These are phyloP conservation scores for Agrochola macilenta DNA, from an alignment of 2,888 invertebrate genomes.

Conservation along the genomic window DNA sequence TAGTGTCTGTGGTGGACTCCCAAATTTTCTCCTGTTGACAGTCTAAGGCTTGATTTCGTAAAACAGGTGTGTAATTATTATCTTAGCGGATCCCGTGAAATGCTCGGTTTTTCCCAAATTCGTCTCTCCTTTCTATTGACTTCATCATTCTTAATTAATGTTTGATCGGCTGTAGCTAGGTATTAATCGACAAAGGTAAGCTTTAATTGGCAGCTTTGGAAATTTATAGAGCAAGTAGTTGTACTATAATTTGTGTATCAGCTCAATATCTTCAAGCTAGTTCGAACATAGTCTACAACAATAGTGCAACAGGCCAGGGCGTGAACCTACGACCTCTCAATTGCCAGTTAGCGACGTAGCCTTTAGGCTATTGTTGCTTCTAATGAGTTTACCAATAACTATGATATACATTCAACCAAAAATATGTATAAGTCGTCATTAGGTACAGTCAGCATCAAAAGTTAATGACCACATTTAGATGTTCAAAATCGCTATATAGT, in stretches of 20 bases:
- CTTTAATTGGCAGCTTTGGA: background rate
- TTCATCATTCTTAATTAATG: background rate
- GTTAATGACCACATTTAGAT: too few species aligned
- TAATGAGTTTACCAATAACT: slow-evolving; percentile 8
- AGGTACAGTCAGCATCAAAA: too few species aligned
- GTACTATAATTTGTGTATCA: background rate
- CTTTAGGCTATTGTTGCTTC: slow-evolving; percentile 7
- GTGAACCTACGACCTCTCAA: slow-evolving; percentile 7
- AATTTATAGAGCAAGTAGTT: background rate
- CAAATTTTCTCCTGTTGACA: background rate
- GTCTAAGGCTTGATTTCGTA: background rate
- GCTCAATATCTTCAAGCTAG: slow-evolving; percentile 11
- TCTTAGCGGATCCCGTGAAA: background rate
- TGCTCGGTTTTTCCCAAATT: background rate
- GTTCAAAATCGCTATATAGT: too few species aligned
- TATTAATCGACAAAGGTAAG: background rate
- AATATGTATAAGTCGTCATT: background rate
- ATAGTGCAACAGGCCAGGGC: slow-evolving; percentile 29
- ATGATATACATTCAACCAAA: background rate
- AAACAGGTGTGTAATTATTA: background rate
- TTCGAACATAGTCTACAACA: slow-evolving; percentile 4
- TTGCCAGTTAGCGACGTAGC: slow-evolving; percentile 22
- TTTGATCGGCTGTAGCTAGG: background rate
- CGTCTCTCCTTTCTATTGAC: background rate
- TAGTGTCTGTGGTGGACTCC: background rate